Conservation (phyloP, 2,113 vertebrate genomes). For the Rhombomys opimus region DNA sequence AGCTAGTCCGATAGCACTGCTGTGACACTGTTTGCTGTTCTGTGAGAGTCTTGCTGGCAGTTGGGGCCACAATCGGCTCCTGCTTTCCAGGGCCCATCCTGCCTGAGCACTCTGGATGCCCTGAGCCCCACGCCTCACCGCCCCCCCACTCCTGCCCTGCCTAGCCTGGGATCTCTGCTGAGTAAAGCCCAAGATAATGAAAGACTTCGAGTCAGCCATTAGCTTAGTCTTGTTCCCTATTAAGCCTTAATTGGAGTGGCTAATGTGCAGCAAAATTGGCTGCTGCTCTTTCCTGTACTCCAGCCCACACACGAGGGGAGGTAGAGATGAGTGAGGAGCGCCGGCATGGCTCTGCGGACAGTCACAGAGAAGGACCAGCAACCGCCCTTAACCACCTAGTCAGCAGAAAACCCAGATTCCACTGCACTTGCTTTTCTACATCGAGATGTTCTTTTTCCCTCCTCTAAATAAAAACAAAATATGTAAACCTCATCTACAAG, state of each 20-base stretch:
- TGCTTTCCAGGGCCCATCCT: neutral
- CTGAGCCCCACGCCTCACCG: accelerated
- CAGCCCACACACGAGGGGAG: neutral
- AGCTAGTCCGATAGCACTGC: neutral
- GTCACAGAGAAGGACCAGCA: neutral
- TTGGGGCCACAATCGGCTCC: neutral
- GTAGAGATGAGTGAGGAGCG: neutral
- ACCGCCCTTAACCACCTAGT: neutral
- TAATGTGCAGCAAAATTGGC: conserved; percentile 31
- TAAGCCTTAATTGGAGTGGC: conserved; percentile 64
- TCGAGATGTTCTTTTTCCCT: neutral
- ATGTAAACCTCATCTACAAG: neutral
- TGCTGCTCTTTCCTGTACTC: neutral
- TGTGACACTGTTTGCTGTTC: conserved; percentile 16
- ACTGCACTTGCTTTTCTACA: neutral
- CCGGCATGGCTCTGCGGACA: neutral
- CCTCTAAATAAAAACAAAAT: neutral
- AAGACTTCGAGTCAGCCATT: conserved; percentile 8
- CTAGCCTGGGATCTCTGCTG: neutral
- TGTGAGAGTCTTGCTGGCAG: neutral
- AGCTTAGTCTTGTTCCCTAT: conserved; percentile 13
- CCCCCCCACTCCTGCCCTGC: neutral
- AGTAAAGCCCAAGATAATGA: conserved; percentile 31
- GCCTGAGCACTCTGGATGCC: too few species aligned
- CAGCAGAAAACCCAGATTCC: neutral